These are phyloP conservation scores for Gymnothorax reevesii DNA, from an alignment of 2,797 vertebrate species.

Conservation along the genomic window DNA sequence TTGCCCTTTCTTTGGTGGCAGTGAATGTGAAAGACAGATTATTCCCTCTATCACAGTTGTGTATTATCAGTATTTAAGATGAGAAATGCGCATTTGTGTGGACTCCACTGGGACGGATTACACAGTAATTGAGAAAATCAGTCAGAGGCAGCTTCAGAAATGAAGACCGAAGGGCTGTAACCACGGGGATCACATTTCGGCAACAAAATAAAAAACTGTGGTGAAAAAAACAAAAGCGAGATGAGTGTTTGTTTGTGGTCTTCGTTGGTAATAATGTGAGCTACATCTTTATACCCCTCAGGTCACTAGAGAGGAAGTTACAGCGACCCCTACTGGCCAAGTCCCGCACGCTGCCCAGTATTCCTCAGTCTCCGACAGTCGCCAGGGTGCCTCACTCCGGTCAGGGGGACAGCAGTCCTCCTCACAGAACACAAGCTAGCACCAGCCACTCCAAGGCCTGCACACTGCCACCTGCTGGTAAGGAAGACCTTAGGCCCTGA, in stretches of 20 bases:
- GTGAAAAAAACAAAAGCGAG: not conserved
- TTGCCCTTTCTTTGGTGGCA: not conserved
- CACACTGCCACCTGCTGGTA: slow-evolving; percentile 84
- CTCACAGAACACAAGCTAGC: slow-evolving; percentile 57
- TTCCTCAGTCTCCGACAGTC: slow-evolving; percentile 86
- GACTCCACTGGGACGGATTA: not conserved
- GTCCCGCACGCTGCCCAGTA: slow-evolving; percentile 88
- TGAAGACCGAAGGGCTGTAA: not conserved
- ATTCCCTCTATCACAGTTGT: not conserved
- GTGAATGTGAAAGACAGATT: not conserved
- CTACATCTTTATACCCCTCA: slow-evolving; percentile 49
- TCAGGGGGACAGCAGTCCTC: slow-evolving; percentile 64
- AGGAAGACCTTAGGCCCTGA: slow-evolving; percentile 11
- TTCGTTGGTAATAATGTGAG: not conserved
- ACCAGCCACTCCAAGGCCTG: slow-evolving; percentile 71
- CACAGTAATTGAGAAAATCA: not conserved
- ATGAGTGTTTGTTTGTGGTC: not conserved
- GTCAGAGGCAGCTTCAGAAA: not conserved
- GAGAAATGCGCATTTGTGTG: not conserved
- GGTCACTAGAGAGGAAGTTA: slow-evolving; percentile 85
- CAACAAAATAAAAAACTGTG: not conserved
- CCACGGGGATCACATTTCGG: not conserved
- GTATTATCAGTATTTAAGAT: not conserved
- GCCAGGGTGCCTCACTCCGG: slow-evolving; percentile 75
- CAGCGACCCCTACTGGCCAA: slow-evolving; percentile 86